Evolutionary conservation across 2,797 vertebrate genomes (phyloP).

Genomic region (Tolypeutes matacus): DNA sequence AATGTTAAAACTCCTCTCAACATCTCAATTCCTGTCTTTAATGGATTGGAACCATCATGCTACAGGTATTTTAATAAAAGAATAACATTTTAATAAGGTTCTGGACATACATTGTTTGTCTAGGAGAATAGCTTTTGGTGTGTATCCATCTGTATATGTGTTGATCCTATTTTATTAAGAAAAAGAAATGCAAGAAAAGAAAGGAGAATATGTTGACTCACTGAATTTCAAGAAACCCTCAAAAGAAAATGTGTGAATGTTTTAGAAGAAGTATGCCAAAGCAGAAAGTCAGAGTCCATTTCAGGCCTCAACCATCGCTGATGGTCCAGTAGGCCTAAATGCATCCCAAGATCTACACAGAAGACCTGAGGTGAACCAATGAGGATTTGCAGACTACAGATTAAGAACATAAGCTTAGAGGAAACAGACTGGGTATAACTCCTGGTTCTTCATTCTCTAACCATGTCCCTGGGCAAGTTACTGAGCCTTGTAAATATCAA

Average conservation of each 20-base stretch:
- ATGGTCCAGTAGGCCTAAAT: neutral
- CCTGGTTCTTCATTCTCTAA: neutral
- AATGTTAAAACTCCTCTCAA: neutral
- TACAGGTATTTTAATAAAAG: conserved; percentile 45
- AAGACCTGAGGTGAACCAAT: neutral
- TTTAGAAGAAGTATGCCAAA: neutral
- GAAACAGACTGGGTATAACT: no score
- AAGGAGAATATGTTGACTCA: neutral
- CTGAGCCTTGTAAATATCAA: neutral
- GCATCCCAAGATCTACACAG: neutral
- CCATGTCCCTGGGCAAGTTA: neutral
- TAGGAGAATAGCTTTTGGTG: neutral
- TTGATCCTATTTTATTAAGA: neutral
- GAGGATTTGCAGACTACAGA: accelerated
- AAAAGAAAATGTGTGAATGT: conserved; percentile 1
- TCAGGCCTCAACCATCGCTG: neutral
- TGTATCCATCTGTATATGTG: neutral
- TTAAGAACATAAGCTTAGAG: neutral
- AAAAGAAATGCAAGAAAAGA: conserved; percentile 23
- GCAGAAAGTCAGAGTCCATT: neutral
- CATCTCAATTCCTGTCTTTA: neutral
- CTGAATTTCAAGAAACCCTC: conserved; percentile 11
- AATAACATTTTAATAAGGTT: conserved; percentile 38
- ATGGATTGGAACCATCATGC: neutral
- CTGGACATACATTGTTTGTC: neutral